phyloP scores from a whole-genome alignment of 1,140 invertebrate species.

The Pseudachorutes palmiensis region DNA sequence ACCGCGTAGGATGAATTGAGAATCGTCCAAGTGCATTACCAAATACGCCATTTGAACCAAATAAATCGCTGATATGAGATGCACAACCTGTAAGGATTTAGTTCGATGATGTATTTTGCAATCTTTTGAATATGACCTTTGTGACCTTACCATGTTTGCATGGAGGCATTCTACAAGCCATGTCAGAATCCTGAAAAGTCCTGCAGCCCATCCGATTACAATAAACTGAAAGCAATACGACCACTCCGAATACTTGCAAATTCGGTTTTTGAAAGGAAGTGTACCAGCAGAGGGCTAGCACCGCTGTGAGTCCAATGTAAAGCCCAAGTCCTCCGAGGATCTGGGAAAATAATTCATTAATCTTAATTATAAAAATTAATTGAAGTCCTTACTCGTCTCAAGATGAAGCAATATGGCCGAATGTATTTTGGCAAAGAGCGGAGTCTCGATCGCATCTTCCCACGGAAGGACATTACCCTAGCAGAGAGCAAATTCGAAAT shows the following conservation, averaged over 20 bases:
- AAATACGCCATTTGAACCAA: slow-evolving; percentile 4
- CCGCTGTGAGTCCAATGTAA: neutral
- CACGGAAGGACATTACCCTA: neutral
- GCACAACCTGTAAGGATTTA: neutral
- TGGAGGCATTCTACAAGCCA: slow-evolving; percentile 5
- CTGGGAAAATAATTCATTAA: neutral
- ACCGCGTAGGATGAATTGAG: slow-evolving; percentile 1
- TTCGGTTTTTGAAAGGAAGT: slow-evolving; percentile 7
- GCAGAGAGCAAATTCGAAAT: slow-evolving; percentile 3
- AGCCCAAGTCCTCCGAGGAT: neutral
- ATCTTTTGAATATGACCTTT: neutral
- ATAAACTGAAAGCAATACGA: slow-evolving; percentile 3
- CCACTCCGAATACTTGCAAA: slow-evolving; percentile 5
- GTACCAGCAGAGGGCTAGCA: neutral
- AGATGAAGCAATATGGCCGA: neutral
- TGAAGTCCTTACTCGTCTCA: slow-evolving; percentile 3
- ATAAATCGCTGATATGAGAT: neutral
- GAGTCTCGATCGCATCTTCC: neutral
- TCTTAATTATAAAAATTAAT: too few relatives aligned
- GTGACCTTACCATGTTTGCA: neutral
- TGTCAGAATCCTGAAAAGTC: neutral
- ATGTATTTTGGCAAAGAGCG: neutral
- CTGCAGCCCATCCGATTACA: neutral
- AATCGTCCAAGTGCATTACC: neutral
- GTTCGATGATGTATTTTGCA: too few relatives aligned